Conservation (phyloP, 53 echinoderm and acorn worm genomes). For the Apostichopus leukothele region DNA sequence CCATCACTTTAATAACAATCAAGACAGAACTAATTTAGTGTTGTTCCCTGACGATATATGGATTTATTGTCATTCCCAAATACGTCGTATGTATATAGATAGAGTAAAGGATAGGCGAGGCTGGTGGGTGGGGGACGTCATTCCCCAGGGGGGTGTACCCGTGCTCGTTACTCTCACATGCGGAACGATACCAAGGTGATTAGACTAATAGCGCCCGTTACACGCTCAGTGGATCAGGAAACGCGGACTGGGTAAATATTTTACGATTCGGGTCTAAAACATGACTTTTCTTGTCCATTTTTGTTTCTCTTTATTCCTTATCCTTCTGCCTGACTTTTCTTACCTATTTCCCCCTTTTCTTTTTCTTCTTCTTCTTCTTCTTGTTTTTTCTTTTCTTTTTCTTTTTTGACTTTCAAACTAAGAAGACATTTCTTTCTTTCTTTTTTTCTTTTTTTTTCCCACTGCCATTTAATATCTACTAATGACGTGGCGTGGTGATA, state of each 20-base stretch:
- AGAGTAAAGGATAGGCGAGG: neutral
- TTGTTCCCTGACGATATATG: neutral
- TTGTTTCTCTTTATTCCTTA: neutral
- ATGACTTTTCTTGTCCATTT: neutral
- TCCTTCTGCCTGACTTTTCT: neutral
- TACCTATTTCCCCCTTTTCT: neutral
- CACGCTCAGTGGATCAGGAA: slow-evolving; percentile 23
- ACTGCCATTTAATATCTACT: slow-evolving; percentile 20
- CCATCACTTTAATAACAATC: slow-evolving; percentile 34
- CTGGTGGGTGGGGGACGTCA: neutral
- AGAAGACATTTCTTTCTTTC: too few relatives aligned
- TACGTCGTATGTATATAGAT: neutral
- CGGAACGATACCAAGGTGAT: neutral
- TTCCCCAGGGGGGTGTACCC: neutral
- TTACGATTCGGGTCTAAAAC: neutral
- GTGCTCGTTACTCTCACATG: neutral
- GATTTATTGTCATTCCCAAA: neutral
- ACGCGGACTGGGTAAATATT: slow-evolving; percentile 23
- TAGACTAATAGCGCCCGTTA: slow-evolving; percentile 42
- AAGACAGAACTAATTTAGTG: neutral
- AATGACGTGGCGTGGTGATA: slow-evolving; percentile 22
- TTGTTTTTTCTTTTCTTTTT: neutral
- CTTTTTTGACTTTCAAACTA: too few relatives aligned
- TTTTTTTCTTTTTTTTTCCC: neutral
- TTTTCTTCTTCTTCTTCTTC: neutral